These are phyloP conservation scores for Tromatobia lineatoria DNA, from an alignment of 2,888 invertebrate species.

Conservation along the genomic window DNA sequence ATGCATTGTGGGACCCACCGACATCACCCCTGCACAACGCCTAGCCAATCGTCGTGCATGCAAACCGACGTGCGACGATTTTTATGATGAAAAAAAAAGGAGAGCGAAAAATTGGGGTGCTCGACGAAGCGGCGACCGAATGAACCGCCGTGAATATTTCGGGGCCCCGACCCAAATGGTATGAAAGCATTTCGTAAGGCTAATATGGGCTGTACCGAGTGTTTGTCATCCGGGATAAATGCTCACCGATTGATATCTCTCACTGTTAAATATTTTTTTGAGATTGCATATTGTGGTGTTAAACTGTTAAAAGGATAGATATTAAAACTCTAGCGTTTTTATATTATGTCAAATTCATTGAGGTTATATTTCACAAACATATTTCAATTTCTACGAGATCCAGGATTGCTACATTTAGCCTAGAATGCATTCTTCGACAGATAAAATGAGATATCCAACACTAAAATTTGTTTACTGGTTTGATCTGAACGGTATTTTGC, in stretches of 20 bases:
- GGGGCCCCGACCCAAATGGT: conserved; percentile 7
- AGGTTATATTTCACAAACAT: too few relatives aligned
- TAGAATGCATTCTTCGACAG: too few relatives aligned
- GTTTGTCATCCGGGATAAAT: not conserved
- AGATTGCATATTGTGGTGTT: too few relatives aligned
- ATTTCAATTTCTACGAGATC: too few relatives aligned
- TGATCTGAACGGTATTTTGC: too few relatives aligned
- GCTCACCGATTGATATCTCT: not conserved
- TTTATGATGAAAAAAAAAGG: conserved; percentile 76
- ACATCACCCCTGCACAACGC: conserved; percentile 54
- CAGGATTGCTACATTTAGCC: too few relatives aligned
- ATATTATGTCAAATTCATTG: too few relatives aligned
- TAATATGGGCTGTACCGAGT: not conserved
- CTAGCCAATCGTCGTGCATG: conserved; percentile 81
- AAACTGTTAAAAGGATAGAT: too few relatives aligned
- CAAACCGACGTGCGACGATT: conserved; percentile 79
- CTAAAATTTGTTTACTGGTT: too few relatives aligned
- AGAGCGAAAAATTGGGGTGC: conserved; percentile 59
- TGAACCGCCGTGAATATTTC: conserved; percentile 12
- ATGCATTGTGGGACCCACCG: conserved; percentile 78
- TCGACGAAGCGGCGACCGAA: conserved; percentile 41
- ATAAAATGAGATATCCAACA: too few relatives aligned
- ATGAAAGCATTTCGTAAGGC: not conserved
- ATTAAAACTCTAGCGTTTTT: too few relatives aligned
- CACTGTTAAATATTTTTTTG: too few relatives aligned